Base-by-base conservation (phyloP, 2,888 invertebrate species). In the Pherbina coryleti region DNA sequence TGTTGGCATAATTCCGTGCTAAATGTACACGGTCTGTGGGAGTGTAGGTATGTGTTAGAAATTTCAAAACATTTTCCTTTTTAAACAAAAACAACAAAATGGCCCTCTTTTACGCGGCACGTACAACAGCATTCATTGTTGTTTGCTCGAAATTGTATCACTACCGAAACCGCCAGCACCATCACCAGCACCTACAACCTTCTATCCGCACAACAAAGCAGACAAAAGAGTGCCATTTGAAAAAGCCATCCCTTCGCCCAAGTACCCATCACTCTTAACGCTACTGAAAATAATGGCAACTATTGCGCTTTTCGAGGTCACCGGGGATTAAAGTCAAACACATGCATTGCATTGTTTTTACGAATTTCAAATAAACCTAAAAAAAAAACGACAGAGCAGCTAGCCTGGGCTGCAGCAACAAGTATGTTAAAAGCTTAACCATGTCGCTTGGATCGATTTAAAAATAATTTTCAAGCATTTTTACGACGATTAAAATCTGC, bases 251-350 rank as follows among this genome's bases (percentile, higher is more conserved):
- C 64, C 17, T 64, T 31, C 17, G 64, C 64, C 64, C 34, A 34
- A 64, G 34, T 17, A n/a, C 64, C n/a, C 31, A 5, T 64, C 31
- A 28, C 34, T n/a, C 64, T 28, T 4, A 31, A 64, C n/a, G 34
- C 17, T 14, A 64, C 19, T 31, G 34, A 31, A 64, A 64, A 34
- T 34, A 64, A 64, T 34, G 55, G 71, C 55, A 72, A 57, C 14
- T 44, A 57, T 72, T 72, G 72, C 37, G 57, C 72, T 72, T 72
- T 72, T 72, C 37, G 60, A 60, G 34, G 19, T 19, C 72, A 22
- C 57, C 19, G 57, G 37, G 37, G 28, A 57, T 60, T 44, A 60
- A 72, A 57, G 37, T 72, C 72, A 72, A 57, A 71, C 71, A 71
- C 44, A n/a, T 57, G 4, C 22, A 22, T 34, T 31, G 44, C 60